phyloP scores from a whole-genome alignment of 1,140 invertebrate genomes.

The Megalonaias nervosa region DNA sequence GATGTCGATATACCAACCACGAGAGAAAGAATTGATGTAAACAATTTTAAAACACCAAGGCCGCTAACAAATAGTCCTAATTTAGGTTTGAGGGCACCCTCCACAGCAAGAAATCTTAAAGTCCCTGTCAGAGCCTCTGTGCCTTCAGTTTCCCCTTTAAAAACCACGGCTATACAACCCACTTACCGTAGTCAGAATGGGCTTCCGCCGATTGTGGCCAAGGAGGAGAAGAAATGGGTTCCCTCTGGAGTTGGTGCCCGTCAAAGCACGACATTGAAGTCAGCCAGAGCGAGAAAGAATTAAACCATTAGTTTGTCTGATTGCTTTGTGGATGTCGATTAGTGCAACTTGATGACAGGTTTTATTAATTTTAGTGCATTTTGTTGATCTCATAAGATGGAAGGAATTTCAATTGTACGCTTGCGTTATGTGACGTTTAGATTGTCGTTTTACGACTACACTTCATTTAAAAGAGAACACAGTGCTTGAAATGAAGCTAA shows the following conservation, averaged over 20 bases:
- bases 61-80: slow-evolving; percentile 25
- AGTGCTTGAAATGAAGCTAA: too few relatives aligned
- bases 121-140: slow-evolving; percentile 14
- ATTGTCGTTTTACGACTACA: too few relatives aligned
- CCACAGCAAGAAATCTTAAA: slow-evolving; percentile 8
- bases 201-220: slow-evolving; percentile 16
- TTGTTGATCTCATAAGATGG: too few relatives aligned
- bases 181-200: slow-evolving; percentile 1
- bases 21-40: slow-evolving; percentile 29
- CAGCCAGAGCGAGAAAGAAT: too few relatives aligned
- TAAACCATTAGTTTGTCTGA: too few relatives aligned
- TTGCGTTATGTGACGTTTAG: too few relatives aligned
- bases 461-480: too few relatives aligned
- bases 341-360: too few relatives aligned
- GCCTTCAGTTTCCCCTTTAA: slow-evolving; percentile 10
- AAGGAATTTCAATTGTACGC: too few relatives aligned
- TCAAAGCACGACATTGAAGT: too few relatives aligned
- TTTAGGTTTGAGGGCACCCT: slow-evolving; percentile 13
- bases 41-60: slow-evolving; percentile 26
- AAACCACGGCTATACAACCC: neutral
- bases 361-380: too few relatives aligned
- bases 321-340: too few relatives aligned
- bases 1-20: neutral
- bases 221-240: slow-evolving; percentile 25
- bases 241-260: neutral